A percentile compares a stretch with the other conserved stretches of the same genome.
Conservation (phyloP, 92 coral and sea anemone species). For the Parazoanthus atlanticus region DNA sequence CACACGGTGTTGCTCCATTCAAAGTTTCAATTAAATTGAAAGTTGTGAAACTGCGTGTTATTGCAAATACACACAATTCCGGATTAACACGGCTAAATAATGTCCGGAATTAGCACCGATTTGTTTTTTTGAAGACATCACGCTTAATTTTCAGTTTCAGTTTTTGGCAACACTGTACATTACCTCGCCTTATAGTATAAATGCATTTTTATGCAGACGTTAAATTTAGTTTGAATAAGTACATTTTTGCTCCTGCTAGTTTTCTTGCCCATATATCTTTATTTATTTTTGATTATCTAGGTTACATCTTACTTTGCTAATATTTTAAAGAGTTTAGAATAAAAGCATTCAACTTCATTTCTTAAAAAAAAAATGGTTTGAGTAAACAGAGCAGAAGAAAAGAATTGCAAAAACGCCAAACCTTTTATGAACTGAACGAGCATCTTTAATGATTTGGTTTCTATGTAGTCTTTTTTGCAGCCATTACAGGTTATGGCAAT, state of each 20-base stretch:
- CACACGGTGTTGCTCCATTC: constrained; percentile 18
- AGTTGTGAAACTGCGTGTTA: not conserved
- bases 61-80: constrained; percentile 19
- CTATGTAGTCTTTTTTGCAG: not conserved
- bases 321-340: too few relatives aligned
- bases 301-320: not conserved
- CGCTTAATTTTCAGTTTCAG: constrained; percentile 31
- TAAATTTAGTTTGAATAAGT: too few relatives aligned
- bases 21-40: not conserved
- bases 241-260: not conserved
- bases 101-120: constrained; percentile 34
- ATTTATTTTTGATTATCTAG: not conserved
- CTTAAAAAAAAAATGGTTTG: not conserved
- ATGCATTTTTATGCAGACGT: too few relatives aligned
- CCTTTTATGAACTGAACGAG: not conserved
- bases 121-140: constrained; percentile 8
- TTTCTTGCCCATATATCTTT: not conserved
- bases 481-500: not conserved
- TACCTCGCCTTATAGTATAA: not conserved
- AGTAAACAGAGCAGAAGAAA: not conserved
- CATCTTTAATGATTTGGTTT: not conserved
- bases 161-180: not conserved
- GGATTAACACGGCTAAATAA: constrained; percentile 25
- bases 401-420: not conserved
- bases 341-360: not conserved